Evolutionary conservation across 2,113 vertebrate species (phyloP).

Genomic region (Pachypanchax playfairii): DNA sequence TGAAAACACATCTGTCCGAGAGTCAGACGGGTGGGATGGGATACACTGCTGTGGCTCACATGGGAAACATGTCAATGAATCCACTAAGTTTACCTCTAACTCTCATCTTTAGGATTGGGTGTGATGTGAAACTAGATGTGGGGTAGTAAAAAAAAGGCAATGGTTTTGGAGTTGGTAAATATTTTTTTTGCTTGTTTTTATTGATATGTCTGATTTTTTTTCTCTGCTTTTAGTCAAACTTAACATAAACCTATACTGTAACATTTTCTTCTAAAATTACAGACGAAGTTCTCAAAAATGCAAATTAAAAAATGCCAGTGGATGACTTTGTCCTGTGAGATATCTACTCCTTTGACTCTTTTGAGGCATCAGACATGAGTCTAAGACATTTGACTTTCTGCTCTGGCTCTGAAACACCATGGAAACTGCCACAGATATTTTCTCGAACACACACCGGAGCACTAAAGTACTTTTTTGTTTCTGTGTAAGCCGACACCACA

Average conservation of each 20-base stretch:
- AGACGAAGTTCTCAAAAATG: constrained; percentile 40
- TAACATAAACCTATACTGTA: constrained; percentile 15
- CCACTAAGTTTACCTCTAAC: constrained; percentile 64
- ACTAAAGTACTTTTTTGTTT: constrained; percentile 64
- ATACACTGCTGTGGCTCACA: constrained; percentile 53
- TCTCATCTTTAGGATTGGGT: constrained; percentile 54
- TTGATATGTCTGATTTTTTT: not conserved
- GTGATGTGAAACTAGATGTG: constrained; percentile 63
- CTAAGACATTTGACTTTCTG: constrained; percentile 63
- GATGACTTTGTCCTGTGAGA: constrained; percentile 75
- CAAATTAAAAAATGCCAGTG: constrained; percentile 33
- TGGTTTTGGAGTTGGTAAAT: constrained; percentile 34
- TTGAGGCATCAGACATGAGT: constrained; percentile 77
- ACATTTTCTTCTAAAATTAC: constrained; percentile 20
- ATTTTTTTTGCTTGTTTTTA: constrained; percentile 17
- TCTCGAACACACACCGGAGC: constrained; percentile 73
- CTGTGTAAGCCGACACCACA: constrained; percentile 74
- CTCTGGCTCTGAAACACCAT: constrained; percentile 77
- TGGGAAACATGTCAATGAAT: constrained; percentile 63
- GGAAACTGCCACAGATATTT: constrained; percentile 87
- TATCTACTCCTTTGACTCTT: constrained; percentile 72
- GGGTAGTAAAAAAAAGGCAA: constrained; percentile 27
- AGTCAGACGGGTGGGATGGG: constrained; percentile 61
- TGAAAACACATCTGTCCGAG: constrained; percentile 55
- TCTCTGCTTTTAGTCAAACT: constrained; percentile 1